These are phyloP conservation scores for Platycheirus rosarum DNA, from an alignment of 2,888 invertebrate species.

Conservation along the genomic window DNA sequence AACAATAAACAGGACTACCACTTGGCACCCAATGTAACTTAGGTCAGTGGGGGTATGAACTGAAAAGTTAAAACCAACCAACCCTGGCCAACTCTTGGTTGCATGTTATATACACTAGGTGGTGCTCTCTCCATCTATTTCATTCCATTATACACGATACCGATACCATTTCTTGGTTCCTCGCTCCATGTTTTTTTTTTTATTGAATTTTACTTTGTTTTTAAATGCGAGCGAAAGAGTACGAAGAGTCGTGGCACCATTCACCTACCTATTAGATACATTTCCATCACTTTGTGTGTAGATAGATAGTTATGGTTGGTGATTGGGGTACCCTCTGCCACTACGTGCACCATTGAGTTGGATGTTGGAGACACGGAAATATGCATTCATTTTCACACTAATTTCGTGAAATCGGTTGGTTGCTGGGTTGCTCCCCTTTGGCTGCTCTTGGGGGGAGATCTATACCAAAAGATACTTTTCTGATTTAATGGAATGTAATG, in stretches of 20 bases:
- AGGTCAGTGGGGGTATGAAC: constrained; percentile 75
- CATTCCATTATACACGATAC: constrained; percentile 60
- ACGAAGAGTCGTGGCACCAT: constrained; percentile 71
- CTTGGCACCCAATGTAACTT: constrained; percentile 75
- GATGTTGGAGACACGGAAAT: constrained; percentile 66
- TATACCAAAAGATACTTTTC: constrained; percentile 10
- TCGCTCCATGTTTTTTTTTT: constrained; percentile 23
- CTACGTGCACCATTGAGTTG: constrained; percentile 25
- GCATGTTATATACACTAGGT: constrained; percentile 67
- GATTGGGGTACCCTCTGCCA: constrained; percentile 29
- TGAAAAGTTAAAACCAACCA: constrained; percentile 77
- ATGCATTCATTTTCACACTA: constrained; percentile 73
- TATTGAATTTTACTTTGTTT: constrained; percentile 61
- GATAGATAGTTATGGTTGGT: constrained; percentile 46
- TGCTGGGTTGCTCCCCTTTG: background rate
- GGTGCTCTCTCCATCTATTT: constrained; percentile 60
- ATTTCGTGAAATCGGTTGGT: constrained; percentile 63
- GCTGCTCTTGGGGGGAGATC: constrained; percentile 14
- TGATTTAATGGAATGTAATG: constrained; percentile 12
- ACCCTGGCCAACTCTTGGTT: constrained; percentile 77
- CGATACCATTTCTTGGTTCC: constrained; percentile 33
- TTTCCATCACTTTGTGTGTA: constrained; percentile 64
- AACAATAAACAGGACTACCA: constrained; percentile 75
- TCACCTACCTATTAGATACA: constrained; percentile 74
- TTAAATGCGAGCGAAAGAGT: constrained; percentile 71